Evolutionary conservation across 2,113 vertebrate species (phyloP).

Genomic region (Prionailurus viverrinus): DNA sequence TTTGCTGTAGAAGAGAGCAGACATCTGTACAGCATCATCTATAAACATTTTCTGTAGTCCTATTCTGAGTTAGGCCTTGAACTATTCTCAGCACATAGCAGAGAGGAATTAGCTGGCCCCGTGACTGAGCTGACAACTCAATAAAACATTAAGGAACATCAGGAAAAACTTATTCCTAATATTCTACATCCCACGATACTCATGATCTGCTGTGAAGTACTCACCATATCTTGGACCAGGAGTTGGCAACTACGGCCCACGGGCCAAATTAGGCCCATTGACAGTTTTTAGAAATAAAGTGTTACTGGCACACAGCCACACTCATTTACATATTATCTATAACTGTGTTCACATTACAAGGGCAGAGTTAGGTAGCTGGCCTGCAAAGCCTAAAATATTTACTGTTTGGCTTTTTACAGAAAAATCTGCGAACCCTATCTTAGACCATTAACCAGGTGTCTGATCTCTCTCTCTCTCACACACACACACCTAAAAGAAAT

Average conservation of each 20-base stretch:
- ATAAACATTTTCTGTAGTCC: conserved; percentile 27
- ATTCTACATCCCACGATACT: neutral
- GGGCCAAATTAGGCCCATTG: neutral
- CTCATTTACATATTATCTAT: neutral
- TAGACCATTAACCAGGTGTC: neutral
- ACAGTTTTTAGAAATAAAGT: conserved; percentile 22
- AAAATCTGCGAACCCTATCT: neutral
- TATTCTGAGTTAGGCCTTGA: neutral
- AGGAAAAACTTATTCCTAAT: conserved; percentile 36
- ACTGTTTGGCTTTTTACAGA: neutral
- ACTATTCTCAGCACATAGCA: neutral
- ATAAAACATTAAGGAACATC: conserved; percentile 46
- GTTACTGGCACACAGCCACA: neutral
- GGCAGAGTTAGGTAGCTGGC: neutral
- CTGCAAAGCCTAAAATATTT: conserved; percentile 40
- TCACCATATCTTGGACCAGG: neutral
- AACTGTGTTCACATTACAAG: neutral
- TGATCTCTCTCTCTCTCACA: neutral
- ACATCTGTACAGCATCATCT: neutral
- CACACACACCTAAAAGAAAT: neutral
- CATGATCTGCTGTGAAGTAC: neutral
- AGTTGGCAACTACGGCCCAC: neutral
- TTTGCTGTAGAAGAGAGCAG: neutral
- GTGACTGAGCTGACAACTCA: neutral
- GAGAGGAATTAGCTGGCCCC: conserved; percentile 2